A percentile compares a stretch with the other conserved stretches of the same genome.
Evolutionary conservation across 2,797 vertebrate species (phyloP).

Genomic region (Neosalanx taihuensis): DNA sequence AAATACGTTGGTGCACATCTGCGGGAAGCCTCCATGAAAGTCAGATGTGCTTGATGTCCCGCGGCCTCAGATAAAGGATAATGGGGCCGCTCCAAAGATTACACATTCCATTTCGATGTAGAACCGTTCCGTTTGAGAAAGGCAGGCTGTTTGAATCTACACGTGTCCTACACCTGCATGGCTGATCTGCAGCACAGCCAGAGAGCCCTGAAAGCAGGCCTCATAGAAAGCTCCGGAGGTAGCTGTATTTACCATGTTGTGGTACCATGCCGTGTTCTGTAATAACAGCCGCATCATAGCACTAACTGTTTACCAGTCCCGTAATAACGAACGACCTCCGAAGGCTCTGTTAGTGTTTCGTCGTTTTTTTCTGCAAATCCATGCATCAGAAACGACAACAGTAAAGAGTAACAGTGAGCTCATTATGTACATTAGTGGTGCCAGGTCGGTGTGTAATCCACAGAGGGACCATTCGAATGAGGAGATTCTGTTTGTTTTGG

Average conservation of each 20-base stretch:
- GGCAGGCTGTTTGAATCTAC: background rate
- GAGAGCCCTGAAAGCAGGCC: constrained; percentile 26
- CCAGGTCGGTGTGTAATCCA: constrained; percentile 46
- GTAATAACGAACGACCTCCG: constrained; percentile 39
- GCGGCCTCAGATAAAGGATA: constrained; percentile 19
- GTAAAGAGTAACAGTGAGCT: constrained; percentile 56
- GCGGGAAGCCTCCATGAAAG: constrained; percentile 26
- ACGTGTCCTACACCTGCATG: constrained; percentile 9
- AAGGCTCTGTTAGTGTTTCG: constrained; percentile 60
- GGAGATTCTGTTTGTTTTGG: background rate
- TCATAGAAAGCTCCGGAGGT: constrained; percentile 6
- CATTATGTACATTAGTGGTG: constrained; percentile 63
- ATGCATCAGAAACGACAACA: constrained; percentile 39
- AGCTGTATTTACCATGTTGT: constrained; percentile 35
- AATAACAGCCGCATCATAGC: constrained; percentile 31
- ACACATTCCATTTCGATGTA: constrained; percentile 20
- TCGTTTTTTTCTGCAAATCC: constrained; percentile 43
- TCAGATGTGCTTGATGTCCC: constrained; percentile 14
- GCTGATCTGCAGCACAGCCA: constrained; percentile 14
- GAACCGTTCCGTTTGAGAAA: background rate
- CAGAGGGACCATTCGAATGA: constrained; percentile 31
- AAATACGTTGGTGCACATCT: constrained; percentile 29
- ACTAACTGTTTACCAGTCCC: constrained; percentile 46
- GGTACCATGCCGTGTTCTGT: constrained; percentile 9
- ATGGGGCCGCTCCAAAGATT: constrained; percentile 28